Evolutionary conservation across 2,888 invertebrate genomes (phyloP).

Genomic region (Diaperis boleti): DNA sequence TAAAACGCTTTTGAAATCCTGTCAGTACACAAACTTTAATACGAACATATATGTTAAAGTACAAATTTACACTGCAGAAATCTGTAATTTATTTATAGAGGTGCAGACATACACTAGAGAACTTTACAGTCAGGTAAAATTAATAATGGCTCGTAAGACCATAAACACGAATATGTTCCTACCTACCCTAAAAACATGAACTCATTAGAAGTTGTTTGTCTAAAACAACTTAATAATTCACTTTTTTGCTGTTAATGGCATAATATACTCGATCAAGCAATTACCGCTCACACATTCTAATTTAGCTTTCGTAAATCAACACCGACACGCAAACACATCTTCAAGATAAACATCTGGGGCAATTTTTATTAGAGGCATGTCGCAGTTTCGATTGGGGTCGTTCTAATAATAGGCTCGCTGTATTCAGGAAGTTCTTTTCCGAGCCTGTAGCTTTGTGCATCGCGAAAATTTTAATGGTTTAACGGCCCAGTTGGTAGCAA

Average conservation of each 20-base stretch:
- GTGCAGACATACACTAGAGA: no score
- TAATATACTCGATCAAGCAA: background rate
- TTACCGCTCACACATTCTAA: background rate
- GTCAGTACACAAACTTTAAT: no score
- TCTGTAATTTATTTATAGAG: no score
- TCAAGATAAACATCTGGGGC: constrained; percentile 11
- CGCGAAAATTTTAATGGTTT: constrained; percentile 2
- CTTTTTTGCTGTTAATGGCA: background rate
- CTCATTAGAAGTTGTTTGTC: background rate
- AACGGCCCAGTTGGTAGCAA: constrained; percentile 7
- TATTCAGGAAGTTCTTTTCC: background rate
- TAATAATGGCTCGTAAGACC: no score
- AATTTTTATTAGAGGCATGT: constrained; percentile 18
- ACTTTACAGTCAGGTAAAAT: no score
- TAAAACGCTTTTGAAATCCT: no score
- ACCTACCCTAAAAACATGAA: no score
- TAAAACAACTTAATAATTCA: background rate
- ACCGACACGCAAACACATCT: constrained; percentile 10
- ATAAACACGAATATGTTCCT: no score
- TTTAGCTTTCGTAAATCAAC: constrained; percentile 22
- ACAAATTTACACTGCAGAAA: no score
- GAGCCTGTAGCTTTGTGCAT: background rate
- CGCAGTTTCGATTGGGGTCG: background rate
- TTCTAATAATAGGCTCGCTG: background rate
- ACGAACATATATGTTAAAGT: no score